Evolutionary conservation across 2,797 vertebrate species (phyloP), one percentile per base, ranked within the genome.

Genomic region (Adrianichthys oophorus): DNA sequence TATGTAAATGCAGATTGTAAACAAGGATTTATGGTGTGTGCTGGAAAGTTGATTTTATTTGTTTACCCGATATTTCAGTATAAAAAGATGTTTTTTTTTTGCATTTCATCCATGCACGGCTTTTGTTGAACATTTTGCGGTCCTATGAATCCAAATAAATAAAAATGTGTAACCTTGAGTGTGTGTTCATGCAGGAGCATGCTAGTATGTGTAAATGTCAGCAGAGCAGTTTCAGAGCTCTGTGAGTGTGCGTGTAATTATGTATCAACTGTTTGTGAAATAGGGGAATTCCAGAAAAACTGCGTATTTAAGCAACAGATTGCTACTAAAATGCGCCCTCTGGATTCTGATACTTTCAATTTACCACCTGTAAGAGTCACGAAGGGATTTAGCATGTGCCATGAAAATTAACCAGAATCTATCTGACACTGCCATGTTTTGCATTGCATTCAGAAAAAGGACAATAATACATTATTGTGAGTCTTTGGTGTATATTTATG

Each of bases 81-180:
- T 80, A 70, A 83, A 80, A 76, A 62, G 74, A 82, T 86, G 73
- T 71, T 78, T 70, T 74, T 59, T 68, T 55, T 68, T 74, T 63
- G 41, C 40, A 64, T 77, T 73, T 75, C 71, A 64, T 76, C 80
- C 74, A 76, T 68, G 78, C 74, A 19, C 65, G 49, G 62, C 70
- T 75, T 80, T 79, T 87, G 81, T 86, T 84, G 61, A 84, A 85
- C 76, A 68, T 82, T 84, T 85, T 74, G 72, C 62, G 80, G 83
- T 79, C 83, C 79, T 77, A 78, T 68, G 47, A 71, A 63, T 72
- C 63, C 70, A 87, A 87, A 85, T 84, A 85, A 82, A 87, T 83
- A 78, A 72, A 75, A 76, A 62, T 78, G 60, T 80, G 70, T 75
- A 77, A 78, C 72, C 73, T 82, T 65, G 70, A 79, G 74, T 59